Conservation (phyloP, 2,888 invertebrate genomes). For the Bursaphelenchus okinawaensis region DNA sequence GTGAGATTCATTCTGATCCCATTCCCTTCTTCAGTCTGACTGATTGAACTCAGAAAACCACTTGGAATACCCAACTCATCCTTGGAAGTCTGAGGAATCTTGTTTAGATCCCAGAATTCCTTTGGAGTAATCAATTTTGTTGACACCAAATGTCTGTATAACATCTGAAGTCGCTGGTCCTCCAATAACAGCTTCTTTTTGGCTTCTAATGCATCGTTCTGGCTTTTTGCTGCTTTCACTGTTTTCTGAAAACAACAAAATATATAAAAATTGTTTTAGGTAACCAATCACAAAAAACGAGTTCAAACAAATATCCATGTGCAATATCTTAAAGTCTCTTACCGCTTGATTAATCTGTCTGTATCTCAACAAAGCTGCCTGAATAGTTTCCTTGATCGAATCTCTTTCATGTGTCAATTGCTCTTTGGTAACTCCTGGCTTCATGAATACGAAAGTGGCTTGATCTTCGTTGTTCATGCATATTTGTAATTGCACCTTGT, state of each 20-base stretch:
- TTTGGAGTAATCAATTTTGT: constrained; percentile 90
- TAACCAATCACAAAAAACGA: background rate
- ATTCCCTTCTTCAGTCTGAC: constrained; percentile 49
- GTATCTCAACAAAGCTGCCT: constrained; percentile 72
- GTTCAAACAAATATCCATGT: background rate
- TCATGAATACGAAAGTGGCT: constrained; percentile 91
- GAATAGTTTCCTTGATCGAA: constrained; percentile 82
- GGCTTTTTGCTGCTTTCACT: constrained; percentile 32
- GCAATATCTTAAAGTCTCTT: no score
- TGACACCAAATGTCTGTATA: constrained; percentile 93
- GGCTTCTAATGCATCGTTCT: constrained; percentile 34
- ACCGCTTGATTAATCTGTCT: constrained; percentile 35
- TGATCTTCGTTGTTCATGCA: constrained; percentile 75
- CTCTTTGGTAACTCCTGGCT: constrained; percentile 71
- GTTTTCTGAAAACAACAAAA: constrained; percentile 31
- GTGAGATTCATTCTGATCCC: constrained; percentile 78
- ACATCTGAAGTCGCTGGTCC: constrained; percentile 63
- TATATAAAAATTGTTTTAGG: constrained; percentile 1
- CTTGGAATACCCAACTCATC: constrained; percentile 73
- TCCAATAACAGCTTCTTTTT: constrained; percentile 46
- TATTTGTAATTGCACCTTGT: constrained; percentile 94
- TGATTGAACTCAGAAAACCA: constrained; percentile 63
- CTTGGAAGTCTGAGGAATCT: constrained; percentile 14
- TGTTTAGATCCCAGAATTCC: constrained; percentile 80
- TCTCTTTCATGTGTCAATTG: constrained; percentile 84